phyloP scores from a whole-genome alignment of 2,113 vertebrate species.

The Thunnus thynnus region DNA sequence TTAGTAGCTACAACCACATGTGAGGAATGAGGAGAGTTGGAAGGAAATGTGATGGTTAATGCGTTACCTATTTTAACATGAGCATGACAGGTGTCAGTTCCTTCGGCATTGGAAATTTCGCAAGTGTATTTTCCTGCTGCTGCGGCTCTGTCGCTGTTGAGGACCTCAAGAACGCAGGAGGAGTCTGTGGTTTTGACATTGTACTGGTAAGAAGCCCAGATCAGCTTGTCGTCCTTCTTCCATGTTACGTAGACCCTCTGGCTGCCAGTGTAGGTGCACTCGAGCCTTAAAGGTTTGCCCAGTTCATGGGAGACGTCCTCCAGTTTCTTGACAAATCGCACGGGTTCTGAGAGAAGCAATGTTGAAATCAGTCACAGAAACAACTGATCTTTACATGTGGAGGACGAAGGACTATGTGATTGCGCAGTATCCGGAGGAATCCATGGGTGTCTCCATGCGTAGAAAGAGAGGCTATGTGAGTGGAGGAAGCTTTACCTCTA shows the following conservation, averaged over 20 bases:
- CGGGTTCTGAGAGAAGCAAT: conserved; percentile 62
- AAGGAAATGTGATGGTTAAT: conserved; percentile 43
- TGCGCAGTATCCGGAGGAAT: not conserved
- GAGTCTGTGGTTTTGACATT: conserved; percentile 79
- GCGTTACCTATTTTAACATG: conserved; percentile 84
- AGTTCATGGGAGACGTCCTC: conserved; percentile 76
- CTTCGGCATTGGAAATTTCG: conserved; percentile 89
- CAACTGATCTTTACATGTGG: not conserved
- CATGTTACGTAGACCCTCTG: conserved; percentile 87
- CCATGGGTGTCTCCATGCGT: not conserved
- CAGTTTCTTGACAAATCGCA: conserved; percentile 82
- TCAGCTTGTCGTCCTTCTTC: conserved; percentile 89
- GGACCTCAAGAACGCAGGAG: conserved; percentile 87
- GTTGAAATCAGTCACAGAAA: conserved; percentile 23
- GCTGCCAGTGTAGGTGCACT: conserved; percentile 79
- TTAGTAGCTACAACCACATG: not conserved
- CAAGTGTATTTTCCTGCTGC: conserved; percentile 88
- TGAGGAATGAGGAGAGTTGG: not conserved
- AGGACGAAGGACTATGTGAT: not conserved
- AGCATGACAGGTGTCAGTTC: conserved; percentile 87
- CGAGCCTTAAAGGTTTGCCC: conserved; percentile 58
- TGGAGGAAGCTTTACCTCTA: not conserved
- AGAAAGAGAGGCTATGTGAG: conserved; percentile 18
- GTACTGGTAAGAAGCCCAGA: conserved; percentile 83
- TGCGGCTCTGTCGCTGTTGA: conserved; percentile 82